These are phyloP conservation scores for Neodiprion fabricii DNA, from an alignment of 1,140 invertebrate genomes.

Conservation along the genomic window DNA sequence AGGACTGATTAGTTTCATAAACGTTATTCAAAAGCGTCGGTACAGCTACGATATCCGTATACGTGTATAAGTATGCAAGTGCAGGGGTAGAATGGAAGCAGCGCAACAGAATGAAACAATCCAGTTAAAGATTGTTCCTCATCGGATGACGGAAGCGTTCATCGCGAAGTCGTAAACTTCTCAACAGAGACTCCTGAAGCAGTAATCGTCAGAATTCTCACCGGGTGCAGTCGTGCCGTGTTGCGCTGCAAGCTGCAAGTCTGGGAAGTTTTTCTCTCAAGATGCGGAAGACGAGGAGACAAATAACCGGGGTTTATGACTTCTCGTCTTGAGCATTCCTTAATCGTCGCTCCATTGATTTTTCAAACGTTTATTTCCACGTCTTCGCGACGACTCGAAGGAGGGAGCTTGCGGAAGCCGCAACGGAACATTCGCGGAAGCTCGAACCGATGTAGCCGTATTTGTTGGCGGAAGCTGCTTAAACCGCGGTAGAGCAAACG, in stretches of 20 bases:
- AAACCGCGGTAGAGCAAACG: too few relatives aligned
- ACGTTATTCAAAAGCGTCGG: neutral
- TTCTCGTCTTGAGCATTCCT: neutral
- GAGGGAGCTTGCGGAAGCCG: too few relatives aligned
- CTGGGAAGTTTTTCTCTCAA: conserved; percentile 1
- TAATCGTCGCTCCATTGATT: neutral
- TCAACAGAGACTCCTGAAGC: neutral
- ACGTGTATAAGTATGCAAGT: neutral
- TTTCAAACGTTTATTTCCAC: too few relatives aligned
- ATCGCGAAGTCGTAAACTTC: neutral
- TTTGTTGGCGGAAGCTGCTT: too few relatives aligned
- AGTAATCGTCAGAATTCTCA: neutral
- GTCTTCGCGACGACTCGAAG: too few relatives aligned
- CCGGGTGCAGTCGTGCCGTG: neutral
- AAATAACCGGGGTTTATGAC: neutral
- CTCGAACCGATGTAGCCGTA: too few relatives aligned
- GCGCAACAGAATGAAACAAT: neutral
- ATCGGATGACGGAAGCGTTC: neutral
- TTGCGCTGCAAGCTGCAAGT: neutral
- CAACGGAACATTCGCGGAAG: too few relatives aligned
- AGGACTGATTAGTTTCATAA: neutral
- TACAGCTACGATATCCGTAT: too few relatives aligned
- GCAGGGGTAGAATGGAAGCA: neutral
- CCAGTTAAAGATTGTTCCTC: neutral
- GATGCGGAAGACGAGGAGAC: neutral